Base-by-base conservation (phyloP, 2,888 invertebrate species). In the Leptinotarsa haldemani region DNA sequence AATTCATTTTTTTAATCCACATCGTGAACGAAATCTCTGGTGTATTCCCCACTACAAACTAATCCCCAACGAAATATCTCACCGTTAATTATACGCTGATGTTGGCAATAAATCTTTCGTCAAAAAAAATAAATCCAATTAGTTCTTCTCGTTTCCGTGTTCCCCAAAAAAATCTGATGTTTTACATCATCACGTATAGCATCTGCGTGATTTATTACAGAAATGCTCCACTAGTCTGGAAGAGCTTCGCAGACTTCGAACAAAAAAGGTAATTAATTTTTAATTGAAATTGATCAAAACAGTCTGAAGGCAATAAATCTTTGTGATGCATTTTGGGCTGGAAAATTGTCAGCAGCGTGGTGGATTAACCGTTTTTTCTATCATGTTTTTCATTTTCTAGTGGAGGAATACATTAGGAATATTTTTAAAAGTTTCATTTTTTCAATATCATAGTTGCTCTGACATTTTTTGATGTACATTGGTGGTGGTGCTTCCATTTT, bases 321-420 rank as follows among this genome's bases (percentile, higher is more conserved):
- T 40, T 61, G n/a, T 18, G 61, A 61, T 61, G 61, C 61, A 61
- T 61, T 61, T 61, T 61, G 40, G 40, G 61, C 18, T 40, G 61
- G n/a, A n/a, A 16, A 61, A 30, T 61, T n/a, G 61, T 61, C 9
- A n/a, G 61, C 61, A 61, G 61, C n/a, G 3, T 61, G 25, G 30
- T 40, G 16, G 30, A 61, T 61, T 30, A 61, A 61, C 25, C 30
- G 40, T 61, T 61, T n/a, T 30, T 7, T 4, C 30, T 12, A 18
- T 9, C 4, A 12, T 13, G 4, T 16, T 50, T 15, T 15, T 50
- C 4, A 13, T 15, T 15, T 13, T 50, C 50, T n/a, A 15, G 4
- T 5, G n/a, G 15, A n/a, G n/a, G 4, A 50, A 50, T 5, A 15
- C n/a, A 4, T 50, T 1, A 50, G 50, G 40, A 40, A 40, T 40